Base-by-base conservation (phyloP, 2,888 invertebrate species). In the Ormia ochracea region DNA sequence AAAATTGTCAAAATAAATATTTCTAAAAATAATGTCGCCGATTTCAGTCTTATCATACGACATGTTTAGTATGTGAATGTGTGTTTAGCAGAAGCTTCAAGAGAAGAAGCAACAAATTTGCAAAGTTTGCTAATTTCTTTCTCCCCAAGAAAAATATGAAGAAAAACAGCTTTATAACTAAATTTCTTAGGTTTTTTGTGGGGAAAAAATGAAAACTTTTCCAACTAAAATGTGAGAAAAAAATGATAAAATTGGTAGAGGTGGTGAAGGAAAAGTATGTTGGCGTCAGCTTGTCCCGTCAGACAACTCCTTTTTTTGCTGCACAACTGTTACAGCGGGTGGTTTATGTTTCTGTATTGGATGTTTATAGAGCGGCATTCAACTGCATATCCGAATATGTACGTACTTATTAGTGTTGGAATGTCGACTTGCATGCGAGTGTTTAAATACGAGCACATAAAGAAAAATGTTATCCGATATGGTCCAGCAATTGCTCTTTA, bases 251-350 rank as follows among this genome's bases (percentile, higher is more conserved):
- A 23, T 14, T 9, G n/a, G n/a, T n/a, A 10, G 33, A 21, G 21
- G 36, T 52, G 19, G 12, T 7, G 3, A 12, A 9, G 26, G 33
- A 41, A 58, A 74, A 69, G 43, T 38, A 45, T 50, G n/a, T 61
- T 80, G 80, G 80, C 80, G 80, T 63, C 80, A 76, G 72, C 48
- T 59, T 73, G 80, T 63, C 80, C 80, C 72, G 68, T 68, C 80
- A 73, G 17, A 26, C 21, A 76, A 38, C 33, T 36, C 19, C 50
- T 74, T 26, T 69, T 21, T 28, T 65, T 68, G 63, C 52, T 28
- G 76, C 33, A 43, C 38, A 21, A 41, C 41, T 19, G 23, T 28
- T 54, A 74, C 56, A 69, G 61, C 63, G 76, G 63, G 69, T 50
- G 56, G 61, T 17, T 61, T 43, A 26, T 31, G 61, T 72, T 23